Percentiles rank a stretch among this genome's conserved stretches.
These are phyloP conservation scores for Dynastes maya DNA, from an alignment of 2,888 invertebrate genomes.

Conservation along the genomic window DNA sequence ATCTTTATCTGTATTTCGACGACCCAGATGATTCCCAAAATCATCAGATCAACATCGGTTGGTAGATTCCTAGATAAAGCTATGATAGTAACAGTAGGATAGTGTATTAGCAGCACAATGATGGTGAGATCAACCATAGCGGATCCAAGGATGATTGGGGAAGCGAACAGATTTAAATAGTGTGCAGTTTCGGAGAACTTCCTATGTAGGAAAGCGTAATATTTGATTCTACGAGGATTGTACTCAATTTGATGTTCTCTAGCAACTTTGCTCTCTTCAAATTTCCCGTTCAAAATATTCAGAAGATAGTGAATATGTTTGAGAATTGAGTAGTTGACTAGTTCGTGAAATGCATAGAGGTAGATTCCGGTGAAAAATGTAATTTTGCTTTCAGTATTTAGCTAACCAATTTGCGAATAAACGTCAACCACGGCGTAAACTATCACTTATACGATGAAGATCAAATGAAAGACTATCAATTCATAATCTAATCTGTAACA, in stretches of 20 bases:
- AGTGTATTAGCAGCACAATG: neutral
- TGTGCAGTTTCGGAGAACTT: neutral
- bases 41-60: too few relatives aligned
- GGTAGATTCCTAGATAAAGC: neutral
- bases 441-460: neutral
- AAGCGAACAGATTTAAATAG: neutral
- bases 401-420: neutral
- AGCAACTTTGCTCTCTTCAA: neutral
- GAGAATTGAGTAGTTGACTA: neutral
- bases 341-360: neutral
- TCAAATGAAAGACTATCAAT: neutral
- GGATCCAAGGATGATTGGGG: neutral
- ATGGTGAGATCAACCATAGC: neutral
- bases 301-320: neutral
- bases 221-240: constrained; percentile 1
- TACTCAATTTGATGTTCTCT: neutral
- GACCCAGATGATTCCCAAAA: too few relatives aligned
- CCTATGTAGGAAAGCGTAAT: neutral
- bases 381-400: neutral
- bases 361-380: neutral
- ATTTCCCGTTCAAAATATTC: too few relatives aligned
- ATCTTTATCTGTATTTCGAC: too few relatives aligned
- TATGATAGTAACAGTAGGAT: neutral
- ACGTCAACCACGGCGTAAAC: neutral
- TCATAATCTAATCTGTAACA: neutral